A percentile compares a stretch with the other conserved stretches of the same genome.
Conservation (phyloP, 2,113 vertebrate species). For the Callospermophilus lateralis region DNA sequence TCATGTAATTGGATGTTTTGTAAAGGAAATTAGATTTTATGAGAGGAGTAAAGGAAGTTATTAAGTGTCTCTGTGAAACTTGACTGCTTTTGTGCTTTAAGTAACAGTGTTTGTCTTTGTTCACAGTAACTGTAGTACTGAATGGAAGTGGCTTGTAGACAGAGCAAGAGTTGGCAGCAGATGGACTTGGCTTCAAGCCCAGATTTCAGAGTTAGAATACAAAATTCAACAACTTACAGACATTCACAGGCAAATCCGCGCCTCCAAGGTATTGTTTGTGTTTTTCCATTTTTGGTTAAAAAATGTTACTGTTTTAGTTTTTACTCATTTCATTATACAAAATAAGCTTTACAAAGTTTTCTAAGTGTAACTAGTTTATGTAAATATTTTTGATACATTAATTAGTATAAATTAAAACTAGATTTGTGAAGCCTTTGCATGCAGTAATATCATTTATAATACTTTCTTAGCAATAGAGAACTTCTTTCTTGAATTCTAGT, state of each 20-base stretch:
- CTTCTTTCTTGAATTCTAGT: conserved; percentile 20
- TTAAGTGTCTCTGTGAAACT: conserved; percentile 83
- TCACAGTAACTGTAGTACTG: conserved; percentile 90
- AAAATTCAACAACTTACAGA: conserved; percentile 93
- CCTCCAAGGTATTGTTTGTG: conserved; percentile 92
- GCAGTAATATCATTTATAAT: background rate
- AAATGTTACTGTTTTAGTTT: conserved; percentile 61
- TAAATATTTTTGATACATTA: conserved; percentile 61
- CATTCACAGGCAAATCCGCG: conserved; percentile 92
- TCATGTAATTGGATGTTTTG: conserved; percentile 76
- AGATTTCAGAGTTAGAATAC: conserved; percentile 94
- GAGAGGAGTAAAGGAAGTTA: conserved; percentile 80
- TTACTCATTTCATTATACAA: conserved; percentile 32
- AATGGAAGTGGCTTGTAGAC: conserved; percentile 93
- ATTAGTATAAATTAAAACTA: conserved; percentile 19
- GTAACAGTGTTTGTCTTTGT: conserved; percentile 86
- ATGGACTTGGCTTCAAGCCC: conserved; percentile 97
- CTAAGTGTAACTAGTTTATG: background rate
- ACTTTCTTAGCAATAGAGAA: conserved; percentile 41
- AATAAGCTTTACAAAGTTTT: conserved; percentile 47
- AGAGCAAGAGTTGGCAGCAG: conserved; percentile 95
- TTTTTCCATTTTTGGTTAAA: conserved; percentile 65
- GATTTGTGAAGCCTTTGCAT: conserved; percentile 27
- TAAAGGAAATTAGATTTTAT: conserved; percentile 81
- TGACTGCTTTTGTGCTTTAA: conserved; percentile 84